These are phyloP conservation scores for Drosophila falleni DNA, from an alignment of 2,888 invertebrate genomes.

Conservation along the genomic window DNA sequence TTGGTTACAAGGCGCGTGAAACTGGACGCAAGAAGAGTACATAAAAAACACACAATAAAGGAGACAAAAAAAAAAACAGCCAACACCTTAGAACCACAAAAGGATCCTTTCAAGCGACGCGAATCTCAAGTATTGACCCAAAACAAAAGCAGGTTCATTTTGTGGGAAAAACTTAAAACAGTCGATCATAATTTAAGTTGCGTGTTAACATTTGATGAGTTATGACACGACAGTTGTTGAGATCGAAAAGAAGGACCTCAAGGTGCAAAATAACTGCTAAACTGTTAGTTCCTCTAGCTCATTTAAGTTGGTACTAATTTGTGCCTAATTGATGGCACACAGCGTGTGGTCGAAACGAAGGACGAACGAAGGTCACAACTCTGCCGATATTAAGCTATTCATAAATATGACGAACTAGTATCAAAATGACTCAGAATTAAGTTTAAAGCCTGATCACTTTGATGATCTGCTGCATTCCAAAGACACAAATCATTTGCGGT, in stretches of 20 bases:
- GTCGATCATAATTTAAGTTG: conserved; percentile 22
- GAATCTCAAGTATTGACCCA: conserved; percentile 34
- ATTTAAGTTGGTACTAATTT: conserved; percentile 63
- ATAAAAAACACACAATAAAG: conserved; percentile 1
- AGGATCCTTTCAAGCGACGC: conserved; percentile 36
- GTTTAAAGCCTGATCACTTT: conserved; percentile 41
- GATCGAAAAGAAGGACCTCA: neutral
- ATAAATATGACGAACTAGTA: neutral
- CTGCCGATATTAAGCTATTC: neutral
- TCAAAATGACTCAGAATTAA: conserved; percentile 46
- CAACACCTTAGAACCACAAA: conserved; percentile 44
- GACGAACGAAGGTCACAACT: conserved; percentile 49
- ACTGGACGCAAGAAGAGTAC: conserved; percentile 41
- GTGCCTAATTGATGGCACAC: conserved; percentile 64
- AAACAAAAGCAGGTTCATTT: conserved; percentile 31
- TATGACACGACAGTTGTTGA: conserved; percentile 33
- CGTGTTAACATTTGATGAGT: conserved; percentile 36
- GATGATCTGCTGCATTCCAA: conserved; percentile 46
- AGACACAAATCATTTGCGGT: conserved; percentile 41
- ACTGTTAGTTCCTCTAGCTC: conserved; percentile 14
- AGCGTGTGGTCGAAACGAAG: conserved; percentile 53
- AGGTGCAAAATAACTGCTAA: conserved; percentile 50
- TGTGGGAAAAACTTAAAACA: conserved; percentile 40
- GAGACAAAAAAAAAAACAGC: conserved; percentile 28
- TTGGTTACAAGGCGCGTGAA: conserved; percentile 45